Evolutionary conservation across 1,140 invertebrate genomes (phyloP), one percentile per base, ranked within the genome.

Genomic region (Acromyrmex echinatior): DNA sequence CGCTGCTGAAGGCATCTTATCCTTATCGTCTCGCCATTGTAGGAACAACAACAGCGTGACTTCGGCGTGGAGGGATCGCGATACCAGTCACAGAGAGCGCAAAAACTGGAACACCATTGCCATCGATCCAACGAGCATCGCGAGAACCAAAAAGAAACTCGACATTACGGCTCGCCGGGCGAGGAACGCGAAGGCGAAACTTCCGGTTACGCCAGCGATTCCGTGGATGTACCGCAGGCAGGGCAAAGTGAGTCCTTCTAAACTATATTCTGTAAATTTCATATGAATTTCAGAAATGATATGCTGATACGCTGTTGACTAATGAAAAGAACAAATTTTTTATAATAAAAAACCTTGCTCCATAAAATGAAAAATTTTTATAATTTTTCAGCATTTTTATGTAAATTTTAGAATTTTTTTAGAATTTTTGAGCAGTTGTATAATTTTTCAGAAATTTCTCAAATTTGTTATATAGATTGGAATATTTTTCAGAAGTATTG

Each of bases 191-290:
- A 96, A 92, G 96, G 96, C 0, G 96, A 97, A 86, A 97, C 97
- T 82, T 97, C 97, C 39, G 97, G 97, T 21, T 97, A 97, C 91
- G 97, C 96, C 18, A 97, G 97, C 91, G 97, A 97, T 88, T 97
- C 96, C 45, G 93, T 96, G 2, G 96, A 95, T n/a, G 86, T 85
- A 0, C 91, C 93, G 0, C 82, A 89, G 3, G 51, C 86, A 14
- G 76, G 39, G 16, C 70, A 51, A 74, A 79, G 90, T 91, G 68
- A 74, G 81, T 70, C 4, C 14, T 49, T 14, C 2, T 56, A 0
- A 35, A 68, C 1, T 60, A n/a, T 49, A 58, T 0, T 65, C 12
- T 14, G 9, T 62, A 49, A 39, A 65, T 53, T 63, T 66, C 6
- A 16, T n/a, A 28, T n/a, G 5, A 58, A 31, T 73, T 18, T 21